Percentiles rank a stretch among this genome's conserved stretches.
phyloP scores from a whole-genome alignment of 2,888 invertebrate species.

The Hypercompe scribonia region DNA sequence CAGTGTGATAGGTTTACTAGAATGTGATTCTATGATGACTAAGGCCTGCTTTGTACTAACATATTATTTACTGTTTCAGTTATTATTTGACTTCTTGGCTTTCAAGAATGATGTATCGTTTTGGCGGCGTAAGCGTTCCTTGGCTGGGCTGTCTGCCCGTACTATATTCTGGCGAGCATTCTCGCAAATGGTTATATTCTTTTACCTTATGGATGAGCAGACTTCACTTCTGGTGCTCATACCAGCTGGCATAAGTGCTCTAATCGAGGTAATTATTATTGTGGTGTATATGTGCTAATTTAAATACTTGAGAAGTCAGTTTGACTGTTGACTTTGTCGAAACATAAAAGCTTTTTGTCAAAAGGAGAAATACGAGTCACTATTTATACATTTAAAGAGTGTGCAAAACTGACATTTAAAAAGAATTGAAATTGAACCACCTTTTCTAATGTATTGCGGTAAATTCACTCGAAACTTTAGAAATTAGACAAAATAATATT shows the following conservation, averaged over 20 bases:
- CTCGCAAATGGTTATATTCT: slow-evolving; percentile 95
- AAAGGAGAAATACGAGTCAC: no score
- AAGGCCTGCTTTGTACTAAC: neutral
- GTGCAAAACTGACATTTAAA: no score
- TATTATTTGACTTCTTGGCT: slow-evolving; percentile 98
- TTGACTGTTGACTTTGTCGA: no score
- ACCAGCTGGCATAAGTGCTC: slow-evolving; percentile 93
- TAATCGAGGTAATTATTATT: slow-evolving; percentile 93
- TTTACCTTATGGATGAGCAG: slow-evolving; percentile 96
- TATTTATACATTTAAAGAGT: no score
- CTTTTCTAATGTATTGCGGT: no score
- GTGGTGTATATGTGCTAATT: neutral
- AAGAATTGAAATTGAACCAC: no score
- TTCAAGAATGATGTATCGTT: slow-evolving; percentile 99
- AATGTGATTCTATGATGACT: neutral
- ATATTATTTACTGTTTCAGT: slow-evolving; percentile 84
- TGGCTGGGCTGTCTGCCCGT: slow-evolving; percentile 95
- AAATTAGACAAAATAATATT: no score
- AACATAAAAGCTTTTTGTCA: no score
- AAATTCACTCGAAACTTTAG: no score
- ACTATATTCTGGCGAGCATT: slow-evolving; percentile 97
- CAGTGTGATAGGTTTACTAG: neutral
- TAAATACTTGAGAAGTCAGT: no score
- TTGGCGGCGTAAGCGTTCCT: slow-evolving; percentile 94
- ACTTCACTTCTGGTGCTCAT: slow-evolving; percentile 95